Evolutionary conservation across 2,113 vertebrate species (phyloP), one percentile per base, ranked within the genome.

Genomic region (Catharus minimus): DNA sequence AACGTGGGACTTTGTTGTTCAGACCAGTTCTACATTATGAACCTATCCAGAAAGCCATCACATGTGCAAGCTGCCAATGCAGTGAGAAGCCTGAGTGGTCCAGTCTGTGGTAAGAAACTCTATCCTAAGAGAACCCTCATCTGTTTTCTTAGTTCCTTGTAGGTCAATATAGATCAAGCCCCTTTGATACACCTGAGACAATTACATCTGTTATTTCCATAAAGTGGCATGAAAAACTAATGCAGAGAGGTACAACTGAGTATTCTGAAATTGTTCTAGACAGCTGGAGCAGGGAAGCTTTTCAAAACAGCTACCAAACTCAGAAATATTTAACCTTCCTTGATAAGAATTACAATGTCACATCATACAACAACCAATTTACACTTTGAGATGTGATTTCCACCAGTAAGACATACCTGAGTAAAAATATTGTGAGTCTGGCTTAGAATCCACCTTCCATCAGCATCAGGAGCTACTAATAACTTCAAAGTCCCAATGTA

Each of bases 391-490:
- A 58, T 36, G 36, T n/a, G 57, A 56, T 76, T 56, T 73, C 23
- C 67, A 39, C 44, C n/a, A 66, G 50, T 14, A 57, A 91, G 28
- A 90, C 90, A 64, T 97, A 99, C 99, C 99, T 99, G 99, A 95
- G 99, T 99, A 96, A 99, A 99, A 94, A 99, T 99, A 94, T 99
- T 97, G 96, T 99, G 99, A 9, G 99, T 99, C 95, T 99, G 99
- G 97, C 99, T 99, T 92, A 99, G 97, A 96, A 99, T 98, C 99
- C 99, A 99, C 91, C 98, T 98, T 36, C 98, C 96, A 92, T 99
- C 99, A 32, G 99, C 98, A 67, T 99, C 99, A 23, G 99, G 99
- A 18, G 99, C 98, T 9, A 99, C 98, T 19, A 99, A 93, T 93
- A 99, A 97, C 96, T 99, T 99, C 68, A 99, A 90, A 10, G 99